Evolutionary conservation across 92 coral and sea anemone species (phyloP), one percentile per base, ranked within the genome.

Genomic region (Epizoanthus stellaris): DNA sequence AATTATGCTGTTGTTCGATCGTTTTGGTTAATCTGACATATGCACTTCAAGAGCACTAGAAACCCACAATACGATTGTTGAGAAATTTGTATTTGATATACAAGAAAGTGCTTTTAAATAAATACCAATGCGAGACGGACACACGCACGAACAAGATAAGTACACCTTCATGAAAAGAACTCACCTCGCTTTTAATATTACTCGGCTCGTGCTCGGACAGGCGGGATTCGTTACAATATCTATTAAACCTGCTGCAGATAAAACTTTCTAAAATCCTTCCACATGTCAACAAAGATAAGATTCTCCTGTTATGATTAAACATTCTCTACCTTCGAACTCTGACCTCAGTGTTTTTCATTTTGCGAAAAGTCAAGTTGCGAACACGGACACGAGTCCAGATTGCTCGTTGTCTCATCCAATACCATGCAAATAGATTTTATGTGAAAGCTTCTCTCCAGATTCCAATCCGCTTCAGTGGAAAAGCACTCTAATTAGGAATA

Each of bases 211-310:
- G 53, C 6, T 61, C 53, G 39, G 59, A 21, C 25, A 47, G 8
- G 38, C 3, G 17, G 61, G 77, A 54, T 34, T 36, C 53, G 49
- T 63, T 63, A 45, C 43, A 40, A 54, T 14, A 15, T 39, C 87
- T 86, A 82, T 82, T 86, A 88, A 19, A 53, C 15, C n/a, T 17
- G 80, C 73, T 70, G 72, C 85, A 69, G 72, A 62, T 82, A 90
- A 80, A 85, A 76, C 67, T 47, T 60, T 68, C 72, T 61, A 14
- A 81, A 75, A 90, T 81, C 88, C 81, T 70, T 71, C 80, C 85
- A 71, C 92, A 81, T 90, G 88, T 86, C 85, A 74, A 70, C 65
- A 58, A 42, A 81, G 93, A 90, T 90, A 90, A 90, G 93, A 86
- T 90, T 82, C 58, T 54, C 67, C 30, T 90, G 90, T 90, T 90